These are phyloP conservation scores for Bryconaethiops microstoma DNA, from an alignment of 2,797 vertebrate species.

Conservation along the genomic window DNA sequence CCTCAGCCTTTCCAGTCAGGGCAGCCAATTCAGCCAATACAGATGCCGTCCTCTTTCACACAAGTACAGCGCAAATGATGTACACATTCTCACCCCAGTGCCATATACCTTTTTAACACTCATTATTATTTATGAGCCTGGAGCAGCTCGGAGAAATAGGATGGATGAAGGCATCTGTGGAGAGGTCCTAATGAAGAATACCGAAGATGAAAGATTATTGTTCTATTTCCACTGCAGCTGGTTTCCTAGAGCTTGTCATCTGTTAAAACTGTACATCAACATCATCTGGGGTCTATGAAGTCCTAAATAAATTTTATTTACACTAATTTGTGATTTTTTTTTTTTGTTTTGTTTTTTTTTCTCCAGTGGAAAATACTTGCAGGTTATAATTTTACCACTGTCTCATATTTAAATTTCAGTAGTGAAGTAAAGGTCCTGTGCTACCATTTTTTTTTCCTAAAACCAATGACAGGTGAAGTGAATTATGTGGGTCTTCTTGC, in stretches of 20 bases:
- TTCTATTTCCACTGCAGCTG: background rate
- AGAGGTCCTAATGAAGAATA: background rate
- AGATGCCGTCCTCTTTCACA: slow-evolving; percentile 88
- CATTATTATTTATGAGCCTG: slow-evolving; percentile 66
- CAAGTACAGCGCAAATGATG: slow-evolving; percentile 91
- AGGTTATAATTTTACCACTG: too few relatives aligned
- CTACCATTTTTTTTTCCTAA: background rate
- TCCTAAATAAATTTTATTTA: slow-evolving; percentile 76
- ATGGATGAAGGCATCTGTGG: background rate
- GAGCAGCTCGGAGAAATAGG: slow-evolving; percentile 35
- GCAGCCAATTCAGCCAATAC: slow-evolving; percentile 86
- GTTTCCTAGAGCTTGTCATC: slow-evolving; percentile 44
- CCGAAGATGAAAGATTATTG: background rate
- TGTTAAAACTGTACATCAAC: slow-evolving; percentile 57
- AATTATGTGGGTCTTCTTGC: too few relatives aligned
- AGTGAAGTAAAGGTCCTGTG: background rate
- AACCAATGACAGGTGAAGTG: too few relatives aligned
- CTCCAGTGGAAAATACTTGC: background rate
- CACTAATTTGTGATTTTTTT: slow-evolving; percentile 32
- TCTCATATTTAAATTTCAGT: too few relatives aligned
- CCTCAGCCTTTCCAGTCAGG: slow-evolving; percentile 78
- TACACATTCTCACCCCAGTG: slow-evolving; percentile 12
- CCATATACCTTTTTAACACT: slow-evolving; percentile 37
- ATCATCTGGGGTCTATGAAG: slow-evolving; percentile 56
- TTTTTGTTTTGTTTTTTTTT: background rate